phyloP scores from a whole-genome alignment of 2,888 invertebrate species.

The Alentia gelatinosa region DNA sequence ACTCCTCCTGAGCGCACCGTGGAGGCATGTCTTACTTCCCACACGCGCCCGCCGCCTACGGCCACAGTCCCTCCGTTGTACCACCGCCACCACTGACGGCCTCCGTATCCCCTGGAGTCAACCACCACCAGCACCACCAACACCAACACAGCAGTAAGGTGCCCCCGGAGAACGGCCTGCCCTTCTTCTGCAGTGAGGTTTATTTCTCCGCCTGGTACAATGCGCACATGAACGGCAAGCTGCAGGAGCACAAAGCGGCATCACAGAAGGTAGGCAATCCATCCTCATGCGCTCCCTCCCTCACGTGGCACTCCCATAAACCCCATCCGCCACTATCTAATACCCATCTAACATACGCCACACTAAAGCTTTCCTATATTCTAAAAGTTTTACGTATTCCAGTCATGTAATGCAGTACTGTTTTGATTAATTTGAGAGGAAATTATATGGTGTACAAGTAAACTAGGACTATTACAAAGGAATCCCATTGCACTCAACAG shows the following conservation, averaged over 20 bases:
- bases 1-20: background rate
- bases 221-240: slow-evolving; percentile 27
- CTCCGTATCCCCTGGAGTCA: background rate
- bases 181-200: slow-evolving; percentile 42
- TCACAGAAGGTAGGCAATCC: background rate
- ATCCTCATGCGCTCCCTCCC: no score
- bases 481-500: no score
- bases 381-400: no score
- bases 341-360: no score
- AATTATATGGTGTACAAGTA: no score
- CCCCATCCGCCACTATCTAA: no score
- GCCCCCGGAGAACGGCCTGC: background rate
- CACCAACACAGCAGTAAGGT: background rate
- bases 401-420: no score
- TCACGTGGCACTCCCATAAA: no score
- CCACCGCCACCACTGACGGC: background rate
- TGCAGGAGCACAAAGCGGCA: background rate
- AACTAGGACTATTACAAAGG: no score
- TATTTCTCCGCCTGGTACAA: slow-evolving; percentile 46
- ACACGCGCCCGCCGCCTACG: background rate
- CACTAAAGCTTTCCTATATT: no score
- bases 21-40: slow-evolving; percentile 3
- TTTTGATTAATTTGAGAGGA: no score
- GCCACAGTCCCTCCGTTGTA: background rate
- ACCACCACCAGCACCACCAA: background rate